These are phyloP conservation scores for Plectus sambesii DNA, from an alignment of 1,140 invertebrate species.

Conservation along the genomic window DNA sequence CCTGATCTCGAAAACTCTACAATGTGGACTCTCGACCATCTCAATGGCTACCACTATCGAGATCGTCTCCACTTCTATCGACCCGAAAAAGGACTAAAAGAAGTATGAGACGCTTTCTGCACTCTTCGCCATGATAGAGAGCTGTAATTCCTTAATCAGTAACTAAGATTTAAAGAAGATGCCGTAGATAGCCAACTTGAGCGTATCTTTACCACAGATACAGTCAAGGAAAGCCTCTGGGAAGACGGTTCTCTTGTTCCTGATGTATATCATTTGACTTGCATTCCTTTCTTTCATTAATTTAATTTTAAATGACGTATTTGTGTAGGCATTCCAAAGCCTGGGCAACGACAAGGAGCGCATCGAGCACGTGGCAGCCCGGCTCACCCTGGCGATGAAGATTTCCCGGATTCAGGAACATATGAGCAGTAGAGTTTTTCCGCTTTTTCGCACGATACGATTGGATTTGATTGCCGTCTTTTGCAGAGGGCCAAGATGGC, in stretches of 20 bases:
- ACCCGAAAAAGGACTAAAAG: conserved; percentile 50
- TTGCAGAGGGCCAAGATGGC: conserved; percentile 6
- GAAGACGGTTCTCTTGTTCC: too few species aligned
- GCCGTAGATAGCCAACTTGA: too few species aligned
- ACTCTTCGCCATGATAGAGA: conserved; percentile 1
- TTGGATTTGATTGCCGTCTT: conserved; percentile 36
- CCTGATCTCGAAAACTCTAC: conserved; percentile 23
- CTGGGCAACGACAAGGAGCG: conserved; percentile 49
- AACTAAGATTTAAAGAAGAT: too few species aligned
- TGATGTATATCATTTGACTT: conserved; percentile 45
- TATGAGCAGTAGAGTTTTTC: conserved; percentile 46
- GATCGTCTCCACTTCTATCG: conserved; percentile 46
- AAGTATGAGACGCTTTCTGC: conserved; percentile 35
- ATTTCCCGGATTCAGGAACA: conserved; percentile 50
- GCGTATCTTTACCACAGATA: too few species aligned
- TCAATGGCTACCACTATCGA: conserved; percentile 48
- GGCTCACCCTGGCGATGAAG: conserved; percentile 47
- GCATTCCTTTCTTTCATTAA: not conserved
- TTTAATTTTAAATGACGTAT: not conserved
- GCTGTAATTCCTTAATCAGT: not conserved
- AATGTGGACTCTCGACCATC: conserved; percentile 48
- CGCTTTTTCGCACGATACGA: conserved; percentile 5
- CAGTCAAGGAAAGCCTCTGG: too few species aligned
- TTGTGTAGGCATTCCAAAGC: conserved; percentile 48
- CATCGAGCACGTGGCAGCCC: conserved; percentile 44